Percentiles rank a stretch among this genome's conserved stretches.
phyloP scores from a whole-genome alignment of 2,888 invertebrate genomes.

The Belgica antarctica region DNA sequence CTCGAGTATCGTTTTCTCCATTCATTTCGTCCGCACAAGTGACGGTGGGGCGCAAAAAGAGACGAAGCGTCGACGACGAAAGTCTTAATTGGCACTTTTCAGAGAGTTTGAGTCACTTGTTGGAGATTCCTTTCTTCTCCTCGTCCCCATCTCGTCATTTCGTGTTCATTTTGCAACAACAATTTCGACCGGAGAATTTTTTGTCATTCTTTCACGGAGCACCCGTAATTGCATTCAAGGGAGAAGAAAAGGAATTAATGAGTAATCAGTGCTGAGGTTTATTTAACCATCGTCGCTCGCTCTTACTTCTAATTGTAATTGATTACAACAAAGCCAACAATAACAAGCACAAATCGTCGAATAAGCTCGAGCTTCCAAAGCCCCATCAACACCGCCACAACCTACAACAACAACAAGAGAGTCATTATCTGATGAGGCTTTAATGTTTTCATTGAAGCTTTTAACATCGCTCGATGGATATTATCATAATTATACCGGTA shows the following conservation, averaged over 20 bases:
- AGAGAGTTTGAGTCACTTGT: constrained; percentile 36
- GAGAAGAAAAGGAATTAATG: not conserved
- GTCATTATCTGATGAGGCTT: constrained; percentile 9
- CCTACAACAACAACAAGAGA: not conserved
- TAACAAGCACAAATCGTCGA: constrained; percentile 5
- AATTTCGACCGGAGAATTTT: no score
- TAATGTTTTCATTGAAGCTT: not conserved
- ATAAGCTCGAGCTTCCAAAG: not conserved
- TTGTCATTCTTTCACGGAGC: constrained; percentile 1
- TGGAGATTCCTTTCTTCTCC: constrained; percentile 25
- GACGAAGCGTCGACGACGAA: constrained; percentile 10
- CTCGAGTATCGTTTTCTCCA: constrained; percentile 24
- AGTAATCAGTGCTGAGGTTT: constrained; percentile 1
- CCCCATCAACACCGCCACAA: no score
- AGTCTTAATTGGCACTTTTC: constrained; percentile 42
- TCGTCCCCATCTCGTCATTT: not conserved
- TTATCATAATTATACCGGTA: constrained; percentile 24
- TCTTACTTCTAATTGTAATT: not conserved
- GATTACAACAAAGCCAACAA: constrained; percentile 6
- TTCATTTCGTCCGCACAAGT: constrained; percentile 12
- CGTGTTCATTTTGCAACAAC: not conserved
- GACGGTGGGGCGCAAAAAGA: constrained; percentile 12
- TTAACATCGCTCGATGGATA: constrained; percentile 3
- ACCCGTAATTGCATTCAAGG: constrained; percentile 9
- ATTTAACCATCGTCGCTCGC: not conserved